A percentile compares a stretch with the other conserved stretches of the same genome.
Conservation (phyloP, 1,140 invertebrate genomes). For the Anastatus disparis region DNA sequence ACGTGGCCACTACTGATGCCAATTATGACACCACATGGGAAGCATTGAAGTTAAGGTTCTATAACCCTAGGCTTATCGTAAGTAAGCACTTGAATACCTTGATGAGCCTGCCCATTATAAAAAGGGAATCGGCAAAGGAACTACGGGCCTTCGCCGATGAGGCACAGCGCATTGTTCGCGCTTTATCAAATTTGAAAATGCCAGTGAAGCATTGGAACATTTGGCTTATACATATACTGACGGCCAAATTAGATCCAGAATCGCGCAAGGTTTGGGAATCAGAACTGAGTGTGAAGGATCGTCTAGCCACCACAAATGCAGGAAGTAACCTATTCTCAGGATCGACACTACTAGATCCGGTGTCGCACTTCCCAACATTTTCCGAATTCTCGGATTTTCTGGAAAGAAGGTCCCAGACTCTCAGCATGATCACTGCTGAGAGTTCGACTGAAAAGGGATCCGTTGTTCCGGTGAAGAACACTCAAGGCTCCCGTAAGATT, state of each 20-base stretch:
- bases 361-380: neutral
- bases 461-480: neutral
- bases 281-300: too few relatives aligned
- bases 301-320: too few relatives aligned
- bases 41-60: too few relatives aligned
- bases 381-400: conserved; percentile 16
- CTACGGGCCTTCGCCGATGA: neutral
- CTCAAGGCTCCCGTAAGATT: neutral
- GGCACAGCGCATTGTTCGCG: neutral
- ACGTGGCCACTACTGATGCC: too few relatives aligned
- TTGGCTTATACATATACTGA: neutral
- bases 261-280: conserved; percentile 14
- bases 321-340: neutral
- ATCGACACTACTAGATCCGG: neutral
- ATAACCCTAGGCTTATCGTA: too few relatives aligned
- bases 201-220: conserved; percentile 4
- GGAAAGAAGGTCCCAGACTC: neutral
- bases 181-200: conserved; percentile 4
- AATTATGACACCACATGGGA: too few relatives aligned
- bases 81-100: too few relatives aligned
- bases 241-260: neutral
- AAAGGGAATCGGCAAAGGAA: neutral
- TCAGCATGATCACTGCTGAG: too few relatives aligned
- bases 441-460: neutral
- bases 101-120: too few relatives aligned